Conservation (phyloP, 2,888 invertebrate genomes). For the Drosophila rubida region DNA sequence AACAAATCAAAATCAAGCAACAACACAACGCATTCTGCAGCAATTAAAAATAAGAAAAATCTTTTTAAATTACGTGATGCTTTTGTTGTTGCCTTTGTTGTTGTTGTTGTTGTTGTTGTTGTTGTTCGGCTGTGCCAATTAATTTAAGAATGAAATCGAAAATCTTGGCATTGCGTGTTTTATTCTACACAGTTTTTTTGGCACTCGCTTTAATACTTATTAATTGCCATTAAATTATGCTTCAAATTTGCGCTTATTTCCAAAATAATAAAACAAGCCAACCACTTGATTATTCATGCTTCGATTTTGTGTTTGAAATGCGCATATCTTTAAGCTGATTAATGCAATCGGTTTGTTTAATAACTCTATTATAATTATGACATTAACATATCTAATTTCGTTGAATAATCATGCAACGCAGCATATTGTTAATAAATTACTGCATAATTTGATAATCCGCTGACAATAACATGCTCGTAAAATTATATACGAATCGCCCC, state of each 20-base stretch:
- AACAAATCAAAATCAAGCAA: conserved; percentile 16
- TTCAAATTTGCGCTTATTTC: background rate
- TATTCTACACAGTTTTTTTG: background rate
- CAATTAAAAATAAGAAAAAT: conserved; percentile 70
- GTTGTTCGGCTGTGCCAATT: conserved; percentile 62
- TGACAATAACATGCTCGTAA: conserved; percentile 18
- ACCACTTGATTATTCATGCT: background rate
- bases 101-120: conserved; percentile 24
- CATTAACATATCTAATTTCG: background rate
- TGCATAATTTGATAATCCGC: conserved; percentile 38
- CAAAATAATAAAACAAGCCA: background rate
- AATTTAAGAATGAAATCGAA: conserved; percentile 79
- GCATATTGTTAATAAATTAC: conserved; percentile 35
- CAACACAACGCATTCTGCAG: conserved; percentile 40
- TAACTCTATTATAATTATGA: conserved; percentile 1
- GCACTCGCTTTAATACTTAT: background rate
- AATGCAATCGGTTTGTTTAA: background rate
- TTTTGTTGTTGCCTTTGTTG: conserved; percentile 29
- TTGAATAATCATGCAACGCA: background rate
- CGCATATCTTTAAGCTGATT: background rate
- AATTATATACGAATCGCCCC: too few relatives aligned
- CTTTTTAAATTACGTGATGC: conserved; percentile 65
- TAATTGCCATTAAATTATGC: background rate
- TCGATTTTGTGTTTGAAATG: background rate
- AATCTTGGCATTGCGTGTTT: conserved; percentile 59